Evolutionary conservation across 2,113 vertebrate genomes (phyloP).

Genomic region (Lathamus discolor): DNA sequence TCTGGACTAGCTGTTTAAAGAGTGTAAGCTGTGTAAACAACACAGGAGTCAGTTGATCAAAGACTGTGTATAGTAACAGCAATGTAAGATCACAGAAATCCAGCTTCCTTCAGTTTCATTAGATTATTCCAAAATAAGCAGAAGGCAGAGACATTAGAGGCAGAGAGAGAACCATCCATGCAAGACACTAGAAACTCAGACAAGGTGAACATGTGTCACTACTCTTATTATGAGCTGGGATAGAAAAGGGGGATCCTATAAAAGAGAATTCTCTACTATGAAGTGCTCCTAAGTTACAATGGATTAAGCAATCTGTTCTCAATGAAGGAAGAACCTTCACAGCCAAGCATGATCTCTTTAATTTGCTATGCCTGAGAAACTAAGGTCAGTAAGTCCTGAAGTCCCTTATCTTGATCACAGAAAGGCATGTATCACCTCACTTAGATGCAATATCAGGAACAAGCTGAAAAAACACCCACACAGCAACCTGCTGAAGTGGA

Average conservation of each 20-base stretch:
- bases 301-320: neutral
- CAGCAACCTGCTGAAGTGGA: neutral
- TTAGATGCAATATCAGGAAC: neutral
- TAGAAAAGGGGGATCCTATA: neutral
- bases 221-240: neutral
- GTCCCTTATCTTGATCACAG: neutral
- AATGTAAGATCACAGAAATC: slow-evolving; percentile 34
- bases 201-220: neutral
- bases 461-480: neutral
- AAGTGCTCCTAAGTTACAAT: neutral
- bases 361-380: neutral
- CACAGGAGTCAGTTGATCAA: slow-evolving; percentile 14
- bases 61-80: neutral
- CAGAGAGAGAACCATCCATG: neutral
- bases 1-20: slow-evolving; percentile 16
- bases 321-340: neutral
- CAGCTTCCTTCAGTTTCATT: neutral
- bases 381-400: neutral
- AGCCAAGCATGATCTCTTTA: neutral
- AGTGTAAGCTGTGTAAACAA: neutral
- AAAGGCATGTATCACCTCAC: neutral
- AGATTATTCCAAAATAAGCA: slow-evolving; percentile 12
- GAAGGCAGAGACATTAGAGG: neutral
- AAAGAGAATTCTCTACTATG: neutral
- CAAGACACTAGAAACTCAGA: neutral